Evolutionary conservation across 2,113 vertebrate genomes (phyloP).

Genomic region (Aegypius monachus): DNA sequence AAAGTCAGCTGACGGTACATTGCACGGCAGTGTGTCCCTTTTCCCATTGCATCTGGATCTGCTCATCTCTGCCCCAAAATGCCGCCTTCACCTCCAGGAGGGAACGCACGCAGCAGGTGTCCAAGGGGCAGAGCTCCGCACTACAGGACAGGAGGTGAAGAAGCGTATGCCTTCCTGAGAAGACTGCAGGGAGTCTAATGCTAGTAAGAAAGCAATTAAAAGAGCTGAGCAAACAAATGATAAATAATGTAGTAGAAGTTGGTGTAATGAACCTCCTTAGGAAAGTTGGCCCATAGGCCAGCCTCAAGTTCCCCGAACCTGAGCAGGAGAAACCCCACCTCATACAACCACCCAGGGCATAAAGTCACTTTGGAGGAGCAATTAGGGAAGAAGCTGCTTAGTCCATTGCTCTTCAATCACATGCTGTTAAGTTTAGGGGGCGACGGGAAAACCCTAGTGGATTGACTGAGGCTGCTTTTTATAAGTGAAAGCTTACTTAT

Average conservation of each 20-base stretch:
- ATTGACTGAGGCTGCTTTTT: slow-evolving; percentile 21
- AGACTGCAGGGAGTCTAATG: neutral
- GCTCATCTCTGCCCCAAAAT: neutral
- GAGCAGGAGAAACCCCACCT: neutral
- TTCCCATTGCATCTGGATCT: neutral
- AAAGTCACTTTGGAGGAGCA: slow-evolving; percentile 24
- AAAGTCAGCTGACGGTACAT: neutral
- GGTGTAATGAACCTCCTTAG: slow-evolving; percentile 19
- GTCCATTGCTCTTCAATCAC: neutral
- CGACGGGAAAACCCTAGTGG: neutral
- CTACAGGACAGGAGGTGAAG: neutral
- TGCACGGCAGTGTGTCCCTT: neutral
- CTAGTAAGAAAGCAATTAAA: slow-evolving; percentile 35
- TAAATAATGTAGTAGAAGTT: slow-evolving; percentile 36
- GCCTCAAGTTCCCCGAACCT: neutral
- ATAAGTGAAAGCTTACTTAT: slow-evolving; percentile 53
- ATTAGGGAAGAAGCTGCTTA: slow-evolving; percentile 29
- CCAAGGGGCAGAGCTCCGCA: neutral
- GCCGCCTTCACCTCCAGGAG: rapidly evolving
- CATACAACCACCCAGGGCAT: neutral
- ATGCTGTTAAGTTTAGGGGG: slow-evolving; percentile 18
- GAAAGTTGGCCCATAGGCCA: neutral
- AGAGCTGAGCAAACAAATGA: slow-evolving; percentile 34
- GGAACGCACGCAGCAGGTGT: neutral
- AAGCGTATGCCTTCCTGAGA: neutral